Base-by-base conservation (phyloP, 2,888 invertebrate species). In the Glyphotaelius pellucidus region DNA sequence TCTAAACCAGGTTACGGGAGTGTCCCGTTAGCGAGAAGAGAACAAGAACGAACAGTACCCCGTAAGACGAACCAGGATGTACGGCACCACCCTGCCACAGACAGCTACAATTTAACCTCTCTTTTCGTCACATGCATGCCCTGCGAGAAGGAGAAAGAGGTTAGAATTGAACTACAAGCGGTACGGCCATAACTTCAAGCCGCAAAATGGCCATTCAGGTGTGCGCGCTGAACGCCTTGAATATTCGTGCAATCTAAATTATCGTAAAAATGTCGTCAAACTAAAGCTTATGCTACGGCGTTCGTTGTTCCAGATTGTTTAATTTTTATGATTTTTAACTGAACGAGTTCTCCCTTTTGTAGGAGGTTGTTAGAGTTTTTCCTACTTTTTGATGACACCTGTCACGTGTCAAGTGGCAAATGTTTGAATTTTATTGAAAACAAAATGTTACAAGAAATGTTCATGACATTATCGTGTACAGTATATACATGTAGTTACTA, bases 1-100 rank as follows among this genome's bases (percentile, higher is more conserved):
- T 93, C 94, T 94, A 89, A 92, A 92, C 90, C 90, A 79, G 89
- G 92, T 92, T 91, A 90, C 79, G 89, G 91, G 90, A 90, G 91
- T 91, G 90, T 87, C 90, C 92, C 84, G 89, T 87, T 87, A 87
- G 67, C 67, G 87, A 67, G 67, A 25, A 87, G 32, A 67, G 67
- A 52, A 31, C 52, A 67, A 67, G 87, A 32, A 67, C 52, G 31
- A 87, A 80, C 80, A 42, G 80, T 52, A 89, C 89, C 80, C 89
- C 42, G 80, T 80, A 67, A 87, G 87, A 87, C 32, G 86, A 83
- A 83, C 30, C 25, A 67, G 25, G 67, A n/a, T 67, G 9, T 67
- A 67, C 25, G 67, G 86, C 14, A 30, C 25, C 5, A 67, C 67
- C 25, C 25, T 67, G 67, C 67, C 67, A 9, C 67, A 25, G 67